phyloP scores from a whole-genome alignment of 1,140 invertebrate species.

The Holcopasites calliopsidis region DNA sequence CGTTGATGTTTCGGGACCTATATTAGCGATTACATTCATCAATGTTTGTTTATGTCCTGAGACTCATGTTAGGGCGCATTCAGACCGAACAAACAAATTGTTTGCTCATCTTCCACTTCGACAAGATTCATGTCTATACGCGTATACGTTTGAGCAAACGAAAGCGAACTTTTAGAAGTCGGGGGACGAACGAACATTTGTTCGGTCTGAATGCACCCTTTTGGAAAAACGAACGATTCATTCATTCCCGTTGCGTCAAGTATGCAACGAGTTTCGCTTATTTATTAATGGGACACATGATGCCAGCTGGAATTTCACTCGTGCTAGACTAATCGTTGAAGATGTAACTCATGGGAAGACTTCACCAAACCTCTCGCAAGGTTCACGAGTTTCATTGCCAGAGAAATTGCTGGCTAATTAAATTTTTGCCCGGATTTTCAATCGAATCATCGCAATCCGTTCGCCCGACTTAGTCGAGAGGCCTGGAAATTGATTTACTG shows the following conservation, averaged over 20 bases:
- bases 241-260: not conserved
- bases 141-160: no score
- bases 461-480: conserved; percentile 24
- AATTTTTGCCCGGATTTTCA: not conserved
- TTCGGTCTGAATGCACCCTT: not conserved
- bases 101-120: no score
- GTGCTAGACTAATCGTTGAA: not conserved
- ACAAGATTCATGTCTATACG: no score
- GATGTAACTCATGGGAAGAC: conserved; percentile 5
- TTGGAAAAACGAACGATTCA: not conserved
- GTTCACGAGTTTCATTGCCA: conserved; percentile 4
- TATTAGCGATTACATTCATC: no score
- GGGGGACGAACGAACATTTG: no score
- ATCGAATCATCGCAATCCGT: not conserved
- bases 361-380: not conserved
- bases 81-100: no score
- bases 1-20: no score
- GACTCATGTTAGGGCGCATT: no score
- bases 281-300: not conserved
- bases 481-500: conserved; percentile 8
- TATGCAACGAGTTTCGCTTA: not conserved
- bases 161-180: no score
- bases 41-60: no score
- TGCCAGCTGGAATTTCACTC: conserved; percentile 1
- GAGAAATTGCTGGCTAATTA: conserved; percentile 28